Evolutionary conservation across 2,888 invertebrate genomes (phyloP).

Genomic region (Conops quadrifasciatus): DNA sequence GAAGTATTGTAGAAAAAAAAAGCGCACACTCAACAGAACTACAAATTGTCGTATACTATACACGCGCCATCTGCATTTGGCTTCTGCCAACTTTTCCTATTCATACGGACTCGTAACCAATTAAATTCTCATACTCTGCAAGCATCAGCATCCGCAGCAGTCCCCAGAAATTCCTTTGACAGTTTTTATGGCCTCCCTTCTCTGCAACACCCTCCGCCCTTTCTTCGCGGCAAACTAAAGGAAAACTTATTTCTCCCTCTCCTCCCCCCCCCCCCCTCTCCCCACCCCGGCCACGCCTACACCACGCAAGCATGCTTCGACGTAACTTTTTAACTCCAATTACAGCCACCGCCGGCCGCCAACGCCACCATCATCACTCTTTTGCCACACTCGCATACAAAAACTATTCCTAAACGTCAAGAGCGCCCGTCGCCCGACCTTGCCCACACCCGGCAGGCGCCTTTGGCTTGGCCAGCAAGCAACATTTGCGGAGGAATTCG

Average conservation of each 20-base stretch:
- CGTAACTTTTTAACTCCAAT: conserved; percentile 38
- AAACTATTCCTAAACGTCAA: no score
- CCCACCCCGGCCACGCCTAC: no score
- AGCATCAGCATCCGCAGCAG: neutral
- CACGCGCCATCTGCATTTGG: neutral
- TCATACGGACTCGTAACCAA: conserved; percentile 7
- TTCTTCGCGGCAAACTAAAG: neutral
- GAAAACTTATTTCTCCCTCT: neutral
- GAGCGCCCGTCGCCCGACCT: neutral
- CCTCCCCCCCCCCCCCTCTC: no score
- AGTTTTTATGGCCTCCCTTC: neutral
- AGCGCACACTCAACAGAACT: neutral
- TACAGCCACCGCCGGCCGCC: conserved; percentile 40
- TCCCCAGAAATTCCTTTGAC: neutral
- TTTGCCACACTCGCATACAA: neutral
- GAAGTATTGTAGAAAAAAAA: neutral
- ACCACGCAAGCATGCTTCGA: neutral
- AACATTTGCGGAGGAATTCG: conserved; percentile 12
- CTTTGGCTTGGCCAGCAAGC: conserved; percentile 8
- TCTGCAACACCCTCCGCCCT: neutral
- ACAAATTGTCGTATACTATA: neutral
- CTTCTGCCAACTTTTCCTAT: neutral
- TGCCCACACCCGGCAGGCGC: neutral
- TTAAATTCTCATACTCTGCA: neutral
- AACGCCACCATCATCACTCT: neutral